Base-by-base conservation (phyloP, 2,888 invertebrate species). In the Xanthia togata region DNA sequence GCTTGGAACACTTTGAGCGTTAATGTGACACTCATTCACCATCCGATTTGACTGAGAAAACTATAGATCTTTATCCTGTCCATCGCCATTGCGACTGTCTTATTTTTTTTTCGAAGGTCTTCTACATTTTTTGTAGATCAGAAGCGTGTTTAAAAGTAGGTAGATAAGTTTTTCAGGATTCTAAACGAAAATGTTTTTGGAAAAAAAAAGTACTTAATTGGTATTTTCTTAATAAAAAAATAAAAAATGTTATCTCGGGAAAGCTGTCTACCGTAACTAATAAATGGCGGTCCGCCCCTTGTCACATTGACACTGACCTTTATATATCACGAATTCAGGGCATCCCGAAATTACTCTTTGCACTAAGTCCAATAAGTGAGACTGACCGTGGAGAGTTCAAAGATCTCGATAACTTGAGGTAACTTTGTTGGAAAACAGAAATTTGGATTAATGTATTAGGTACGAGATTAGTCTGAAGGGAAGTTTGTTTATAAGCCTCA, bases 281-380 rank as follows among this genome's bases (percentile, higher is more conserved):
- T 82, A 81, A 77, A 85, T 68, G 38, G 70, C 35, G 44, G 60
- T 60, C 64, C 20, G 20, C 38, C 70, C 73, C 78, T 69, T 73
- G 60, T 85, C 70, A 70, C 70, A 50, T 59, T 70, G 70, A 31
- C 26, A 26, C 12, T 70, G 67, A 67, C 73, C 55, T 63, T 83
- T 67, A 64, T 50, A 69, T 47, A 65, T 63, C 57, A 67, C 31
- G 59, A 53, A 72, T 84, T 70, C 68, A 57, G 60, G 60, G 26
- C 26, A 31, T 55, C 47, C 57, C 75, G 31, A 76, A 82, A 83
- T 74, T 71, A 69, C 47, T 83, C 74, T 69, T 71, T 41, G 2
- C 57, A 57, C 63, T 64, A 60, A 59, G 57, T 53, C 38, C 59
- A 68, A 60, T 63, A 63, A 70, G 41, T 70, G 53, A 63, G 75